Evolutionary conservation across 2,888 invertebrate species (phyloP).

Genomic region (Odontothrips loti): DNA sequence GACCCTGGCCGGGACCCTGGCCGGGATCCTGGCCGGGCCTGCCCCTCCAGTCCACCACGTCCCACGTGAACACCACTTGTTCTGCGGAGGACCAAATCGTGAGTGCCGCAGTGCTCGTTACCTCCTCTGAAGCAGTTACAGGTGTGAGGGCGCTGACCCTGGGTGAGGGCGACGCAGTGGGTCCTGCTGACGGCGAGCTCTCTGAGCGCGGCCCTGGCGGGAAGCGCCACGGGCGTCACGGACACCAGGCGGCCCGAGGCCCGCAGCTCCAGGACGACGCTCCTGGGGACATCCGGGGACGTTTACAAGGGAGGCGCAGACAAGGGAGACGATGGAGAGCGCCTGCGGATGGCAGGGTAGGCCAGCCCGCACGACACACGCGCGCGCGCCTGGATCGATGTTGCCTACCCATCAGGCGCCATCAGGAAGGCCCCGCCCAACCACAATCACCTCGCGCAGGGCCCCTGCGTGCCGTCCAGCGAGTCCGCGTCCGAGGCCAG

Average conservation of each 20-base stretch:
- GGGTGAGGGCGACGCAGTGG: slow-evolving; percentile 56
- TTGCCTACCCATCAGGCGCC: too few species aligned
- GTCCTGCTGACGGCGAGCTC: slow-evolving; percentile 55
- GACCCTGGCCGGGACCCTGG: too few species aligned
- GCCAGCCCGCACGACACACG: too few species aligned
- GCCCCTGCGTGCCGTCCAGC: slow-evolving; percentile 1
- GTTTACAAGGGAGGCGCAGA: too few species aligned
- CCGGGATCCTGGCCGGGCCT: slow-evolving; percentile 30
- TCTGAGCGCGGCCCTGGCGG: slow-evolving; percentile 52
- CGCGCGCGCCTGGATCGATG: too few species aligned
- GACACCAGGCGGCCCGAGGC: slow-evolving; percentile 51
- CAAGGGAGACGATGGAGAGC: slow-evolving; percentile 15
- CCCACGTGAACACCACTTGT: slow-evolving; percentile 21
- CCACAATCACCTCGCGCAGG: not conserved
- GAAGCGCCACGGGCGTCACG: slow-evolving; percentile 54
- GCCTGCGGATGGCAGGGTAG: too few species aligned
- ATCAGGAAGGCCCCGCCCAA: not conserved
- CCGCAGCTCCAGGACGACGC: slow-evolving; percentile 56
- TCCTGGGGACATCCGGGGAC: slow-evolving; percentile 44
- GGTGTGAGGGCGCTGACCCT: slow-evolving; percentile 44
- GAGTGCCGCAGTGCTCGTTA: not conserved
- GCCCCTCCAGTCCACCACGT: slow-evolving; percentile 43
- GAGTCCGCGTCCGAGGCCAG: slow-evolving; percentile 6
- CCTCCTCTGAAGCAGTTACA: not conserved
- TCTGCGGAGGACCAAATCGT: not conserved